Conservation (phyloP, 2,888 invertebrate species). For the Heliconius erato region DNA sequence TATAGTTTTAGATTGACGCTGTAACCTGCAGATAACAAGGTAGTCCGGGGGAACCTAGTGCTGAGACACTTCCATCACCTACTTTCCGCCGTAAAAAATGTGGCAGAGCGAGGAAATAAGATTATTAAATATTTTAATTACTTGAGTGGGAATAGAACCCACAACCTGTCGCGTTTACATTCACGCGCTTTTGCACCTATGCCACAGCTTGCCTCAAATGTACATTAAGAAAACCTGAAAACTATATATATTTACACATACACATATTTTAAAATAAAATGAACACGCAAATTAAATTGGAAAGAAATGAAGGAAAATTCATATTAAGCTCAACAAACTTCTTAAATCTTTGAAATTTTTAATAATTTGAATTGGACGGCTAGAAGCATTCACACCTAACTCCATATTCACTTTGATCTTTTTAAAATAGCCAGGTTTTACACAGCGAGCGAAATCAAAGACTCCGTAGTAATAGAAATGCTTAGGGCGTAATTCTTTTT, state of each 20-base stretch:
- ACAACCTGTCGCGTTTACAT: no score
- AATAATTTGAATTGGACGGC: slow-evolving; percentile 38
- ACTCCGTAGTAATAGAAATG: slow-evolving; percentile 36
- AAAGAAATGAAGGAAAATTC: slow-evolving; percentile 6
- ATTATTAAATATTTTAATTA: no score
- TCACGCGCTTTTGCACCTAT: no score
- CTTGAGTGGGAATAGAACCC: no score
- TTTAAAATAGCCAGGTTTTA: slow-evolving; percentile 54
- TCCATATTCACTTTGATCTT: slow-evolving; percentile 41
- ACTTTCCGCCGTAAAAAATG: no score
- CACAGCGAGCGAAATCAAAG: slow-evolving; percentile 41
- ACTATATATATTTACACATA: not conserved
- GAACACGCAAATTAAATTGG: not conserved
- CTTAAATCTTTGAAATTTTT: slow-evolving; percentile 22
- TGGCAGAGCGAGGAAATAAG: no score
- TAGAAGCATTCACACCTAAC: slow-evolving; percentile 50
- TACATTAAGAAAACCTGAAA: no score
- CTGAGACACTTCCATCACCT: no score
- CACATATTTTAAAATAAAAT: not conserved
- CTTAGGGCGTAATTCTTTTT: slow-evolving; percentile 34
- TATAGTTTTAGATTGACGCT: no score
- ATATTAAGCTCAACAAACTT: slow-evolving; percentile 6
- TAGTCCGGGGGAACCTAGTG: no score
- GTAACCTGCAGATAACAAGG: no score
- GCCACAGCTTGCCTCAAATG: no score